These are phyloP conservation scores for Rhinichthys osculus DNA, from an alignment of 2,797 vertebrate species.

Conservation along the genomic window DNA sequence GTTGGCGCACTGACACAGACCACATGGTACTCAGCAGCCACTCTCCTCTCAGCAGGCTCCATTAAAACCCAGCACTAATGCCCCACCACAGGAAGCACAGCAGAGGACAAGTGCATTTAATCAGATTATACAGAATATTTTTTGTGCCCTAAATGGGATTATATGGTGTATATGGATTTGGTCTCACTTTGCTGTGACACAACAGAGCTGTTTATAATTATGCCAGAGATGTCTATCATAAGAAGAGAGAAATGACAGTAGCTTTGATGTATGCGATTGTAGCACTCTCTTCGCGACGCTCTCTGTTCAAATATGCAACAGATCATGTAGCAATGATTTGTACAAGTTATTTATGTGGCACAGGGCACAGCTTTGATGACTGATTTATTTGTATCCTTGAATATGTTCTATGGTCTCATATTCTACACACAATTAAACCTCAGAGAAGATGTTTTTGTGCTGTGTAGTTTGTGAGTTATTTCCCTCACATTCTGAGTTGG, in stretches of 20 bases:
- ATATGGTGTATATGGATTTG: slow-evolving; percentile 53
- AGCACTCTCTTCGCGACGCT: background rate
- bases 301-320: slow-evolving; percentile 1
- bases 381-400: slow-evolving; percentile 8
- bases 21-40: slow-evolving; percentile 59
- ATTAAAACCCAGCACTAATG: slow-evolving; percentile 54
- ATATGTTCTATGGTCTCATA: background rate
- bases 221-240: slow-evolving; percentile 25
- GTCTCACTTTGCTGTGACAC: slow-evolving; percentile 31
- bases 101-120: slow-evolving; percentile 59
- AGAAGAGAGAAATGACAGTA: slow-evolving; percentile 5
- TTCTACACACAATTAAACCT: slow-evolving; percentile 2
- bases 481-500: slow-evolving; percentile 1
- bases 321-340: slow-evolving; percentile 18
- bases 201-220: slow-evolving; percentile 42
- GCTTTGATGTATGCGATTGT: slow-evolving; percentile 4
- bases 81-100: slow-evolving; percentile 56
- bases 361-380: slow-evolving; percentile 17
- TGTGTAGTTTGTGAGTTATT: slow-evolving; percentile 23
- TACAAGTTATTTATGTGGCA: slow-evolving; percentile 19
- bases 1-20: slow-evolving; percentile 55
- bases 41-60: slow-evolving; percentile 51
- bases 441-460: background rate
- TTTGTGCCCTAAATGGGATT: slow-evolving; percentile 61
- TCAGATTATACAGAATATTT: slow-evolving; percentile 61